Base-by-base conservation (phyloP, 2,797 vertebrate genomes). In the Sebastes hopkinsi region DNA sequence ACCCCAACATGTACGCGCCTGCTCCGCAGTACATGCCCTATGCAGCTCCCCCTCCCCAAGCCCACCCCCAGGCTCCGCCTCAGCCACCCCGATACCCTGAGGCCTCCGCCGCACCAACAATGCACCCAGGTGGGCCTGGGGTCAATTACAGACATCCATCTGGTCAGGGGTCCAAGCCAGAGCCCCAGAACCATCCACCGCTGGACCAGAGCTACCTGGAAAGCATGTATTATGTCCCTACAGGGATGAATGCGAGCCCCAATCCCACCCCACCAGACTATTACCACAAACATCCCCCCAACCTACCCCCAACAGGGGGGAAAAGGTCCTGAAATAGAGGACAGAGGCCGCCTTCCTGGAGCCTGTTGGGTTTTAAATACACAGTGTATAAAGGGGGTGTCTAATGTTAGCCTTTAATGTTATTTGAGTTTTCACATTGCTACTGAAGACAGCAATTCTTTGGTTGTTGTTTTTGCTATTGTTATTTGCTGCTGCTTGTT, bases 161-260 rank as follows among this genome's bases (percentile, higher is more conserved):
- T 78, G 94, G 91, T 87, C 95, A 95, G 38, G 90, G 88, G 42
- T 74, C 96, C 75, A 96, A 96, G 81, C 81, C 91, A 86, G 96
- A 96, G 22, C 68, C 18, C 85, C 96, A 92, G 91, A 95, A 81
- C 80, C 93, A 95, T 7, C 95, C 95, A 82, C 93, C 93, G 12
- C 38, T 97, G 5, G 97, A 99, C 91, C 94, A 96, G 8, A 95
- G 95, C 81, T 96, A 97, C 93, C 94, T 98, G 94, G 97, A 98
- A 79, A 95, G 96, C 82, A 96, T 96, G 92, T 99, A 98, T 93
- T 99, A 97, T 89, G 96, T 98, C 92, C 97, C 97, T 13, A 96
- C 96, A 1, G 96, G 97, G 38, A 97, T 98, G 95, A 96, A 94
- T 86, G 94, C 95, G 27, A 98, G 97, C 86, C 96, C 97, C 0